A percentile compares a stretch with the other conserved stretches of the same genome.
Evolutionary conservation across 2,888 invertebrate species (phyloP).

Genomic region (Drosophila phalerata): DNA sequence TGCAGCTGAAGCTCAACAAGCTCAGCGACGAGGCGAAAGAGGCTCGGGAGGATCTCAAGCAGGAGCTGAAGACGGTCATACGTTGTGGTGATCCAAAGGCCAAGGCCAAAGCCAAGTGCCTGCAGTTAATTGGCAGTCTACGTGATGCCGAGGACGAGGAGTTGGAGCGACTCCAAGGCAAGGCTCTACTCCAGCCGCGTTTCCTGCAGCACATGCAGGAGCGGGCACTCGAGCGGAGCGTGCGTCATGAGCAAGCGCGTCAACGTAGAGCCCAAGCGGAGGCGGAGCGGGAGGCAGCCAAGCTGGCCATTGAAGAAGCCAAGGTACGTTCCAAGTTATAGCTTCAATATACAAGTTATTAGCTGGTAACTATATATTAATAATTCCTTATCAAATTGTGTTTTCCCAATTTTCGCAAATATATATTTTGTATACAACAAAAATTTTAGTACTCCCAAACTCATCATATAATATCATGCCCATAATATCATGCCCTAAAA

Average conservation of each 20-base stretch:
- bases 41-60: slow-evolving; percentile 87
- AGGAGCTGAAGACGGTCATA: slow-evolving; percentile 87
- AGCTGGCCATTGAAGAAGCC: slow-evolving; percentile 85
- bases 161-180: slow-evolving; percentile 80
- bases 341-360: not conserved
- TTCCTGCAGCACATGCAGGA: slow-evolving; percentile 91
- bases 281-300: slow-evolving; percentile 85
- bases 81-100: slow-evolving; percentile 87
- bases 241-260: slow-evolving; percentile 84
- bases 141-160: slow-evolving; percentile 83
- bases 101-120: slow-evolving; percentile 86
- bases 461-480: too few relatives aligned
- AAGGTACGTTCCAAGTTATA: slow-evolving; percentile 69
- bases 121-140: slow-evolving; percentile 83
- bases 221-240: slow-evolving; percentile 88
- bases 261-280: slow-evolving; percentile 84
- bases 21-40: slow-evolving; percentile 89
- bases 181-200: slow-evolving; percentile 87
- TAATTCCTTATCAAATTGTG: too few relatives aligned
- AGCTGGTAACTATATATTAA: not conserved
- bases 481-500: too few relatives aligned
- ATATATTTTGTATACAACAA: too few relatives aligned
- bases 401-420: too few relatives aligned
- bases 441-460: too few relatives aligned
- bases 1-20: slow-evolving; percentile 90